These are phyloP conservation scores for Exaiptasia diaphana DNA, from an alignment of 64 coral and sea anemone species.

Conservation along the genomic window DNA sequence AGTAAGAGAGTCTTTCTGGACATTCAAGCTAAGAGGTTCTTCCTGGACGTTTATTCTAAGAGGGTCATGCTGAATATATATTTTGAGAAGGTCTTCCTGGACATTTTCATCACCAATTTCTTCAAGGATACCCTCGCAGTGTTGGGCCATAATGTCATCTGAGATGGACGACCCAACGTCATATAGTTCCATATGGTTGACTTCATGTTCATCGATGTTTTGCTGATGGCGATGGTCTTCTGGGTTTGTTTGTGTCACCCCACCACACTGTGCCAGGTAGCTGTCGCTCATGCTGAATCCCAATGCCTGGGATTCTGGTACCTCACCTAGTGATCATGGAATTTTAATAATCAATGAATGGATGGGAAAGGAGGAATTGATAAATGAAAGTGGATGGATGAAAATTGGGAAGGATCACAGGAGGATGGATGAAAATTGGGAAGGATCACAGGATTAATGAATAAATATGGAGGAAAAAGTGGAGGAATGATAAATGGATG, in stretches of 20 bases:
- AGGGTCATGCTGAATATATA: too few species aligned
- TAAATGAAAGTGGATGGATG: too few species aligned
- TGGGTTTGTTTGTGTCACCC: background rate
- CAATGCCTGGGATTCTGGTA: slow-evolving; percentile 57
- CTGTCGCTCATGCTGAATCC: slow-evolving; percentile 78
- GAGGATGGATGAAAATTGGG: too few species aligned
- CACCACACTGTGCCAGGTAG: slow-evolving; percentile 43
- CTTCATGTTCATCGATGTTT: background rate
- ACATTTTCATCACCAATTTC: background rate
- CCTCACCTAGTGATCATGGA: background rate
- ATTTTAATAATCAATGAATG: background rate
- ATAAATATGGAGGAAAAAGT: too few species aligned
- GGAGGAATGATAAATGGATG: too few species aligned
- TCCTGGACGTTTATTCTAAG: too few species aligned
- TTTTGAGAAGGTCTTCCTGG: background rate
- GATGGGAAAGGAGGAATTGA: too few species aligned
- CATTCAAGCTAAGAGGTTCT: too few species aligned
- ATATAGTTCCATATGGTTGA: background rate
- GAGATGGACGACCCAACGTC: background rate
- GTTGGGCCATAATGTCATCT: background rate
- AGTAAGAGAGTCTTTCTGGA: too few species aligned
- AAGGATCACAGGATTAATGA: too few species aligned
- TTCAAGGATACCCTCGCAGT: background rate
- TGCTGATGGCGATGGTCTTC: background rate
- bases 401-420: too few species aligned